phyloP scores from a whole-genome alignment of 2,797 vertebrate species.

The Tenualosa thibaudeaui region DNA sequence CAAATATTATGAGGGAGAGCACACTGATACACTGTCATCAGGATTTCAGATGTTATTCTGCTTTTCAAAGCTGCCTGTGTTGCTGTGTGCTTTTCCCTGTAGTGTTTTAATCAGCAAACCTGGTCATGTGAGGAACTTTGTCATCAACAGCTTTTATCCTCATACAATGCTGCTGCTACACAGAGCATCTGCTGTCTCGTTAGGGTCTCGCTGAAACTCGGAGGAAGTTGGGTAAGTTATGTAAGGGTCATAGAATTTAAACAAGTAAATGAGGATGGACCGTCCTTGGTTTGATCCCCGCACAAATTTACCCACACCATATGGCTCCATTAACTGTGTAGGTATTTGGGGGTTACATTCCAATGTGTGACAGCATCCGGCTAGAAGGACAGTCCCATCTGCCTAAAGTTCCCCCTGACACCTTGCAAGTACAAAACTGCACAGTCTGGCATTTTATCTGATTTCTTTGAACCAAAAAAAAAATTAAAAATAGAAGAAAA shows the following conservation, averaged over 20 bases:
- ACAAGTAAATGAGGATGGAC: conserved; percentile 14
- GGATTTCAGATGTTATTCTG: background rate
- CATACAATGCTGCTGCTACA: background rate
- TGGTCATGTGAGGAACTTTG: background rate
- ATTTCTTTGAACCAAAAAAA: background rate
- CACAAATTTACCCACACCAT: conserved; percentile 7
- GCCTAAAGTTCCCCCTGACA: conserved; percentile 3
- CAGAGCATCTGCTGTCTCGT: background rate
- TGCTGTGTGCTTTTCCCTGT: background rate
- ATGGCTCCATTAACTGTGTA: conserved; percentile 22
- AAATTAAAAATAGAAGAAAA: background rate
- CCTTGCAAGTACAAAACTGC: background rate
- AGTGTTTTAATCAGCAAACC: background rate
- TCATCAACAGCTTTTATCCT: background rate
- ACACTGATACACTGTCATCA: background rate
- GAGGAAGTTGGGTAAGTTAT: conserved; percentile 10
- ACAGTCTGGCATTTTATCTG: background rate
- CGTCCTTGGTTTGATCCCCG: conserved; percentile 4
- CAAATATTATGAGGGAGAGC: background rate
- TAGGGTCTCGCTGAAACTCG: background rate
- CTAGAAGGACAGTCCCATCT: conserved; percentile 26
- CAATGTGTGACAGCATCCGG: conserved; percentile 20
- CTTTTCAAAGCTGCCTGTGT: background rate
- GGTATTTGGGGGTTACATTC: conserved; percentile 23
- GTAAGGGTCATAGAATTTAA: conserved; percentile 16